These are phyloP conservation scores for Eristalinus sepulchralis DNA, from an alignment of 2,888 invertebrate genomes.

Conservation along the genomic window DNA sequence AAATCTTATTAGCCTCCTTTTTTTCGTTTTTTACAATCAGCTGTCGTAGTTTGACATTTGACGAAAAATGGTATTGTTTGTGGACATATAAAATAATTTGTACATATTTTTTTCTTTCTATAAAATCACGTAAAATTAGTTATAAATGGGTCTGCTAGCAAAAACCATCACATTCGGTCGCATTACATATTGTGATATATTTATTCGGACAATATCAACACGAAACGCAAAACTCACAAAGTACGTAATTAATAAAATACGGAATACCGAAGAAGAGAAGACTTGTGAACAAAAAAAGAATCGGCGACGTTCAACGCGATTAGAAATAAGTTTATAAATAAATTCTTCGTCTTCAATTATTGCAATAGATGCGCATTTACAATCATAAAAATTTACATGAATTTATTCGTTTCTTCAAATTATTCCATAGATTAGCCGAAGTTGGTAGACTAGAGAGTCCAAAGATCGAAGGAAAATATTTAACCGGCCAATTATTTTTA, in stretches of 20 bases:
- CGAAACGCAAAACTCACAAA: conserved; percentile 64
- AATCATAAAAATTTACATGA: neutral
- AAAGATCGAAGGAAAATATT: conserved; percentile 93
- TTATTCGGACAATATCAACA: conserved; percentile 64
- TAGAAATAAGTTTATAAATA: conserved; percentile 41
- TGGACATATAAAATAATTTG: conserved; percentile 36
- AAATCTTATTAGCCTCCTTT: neutral
- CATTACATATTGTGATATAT: conserved; percentile 67
- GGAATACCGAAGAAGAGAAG: neutral
- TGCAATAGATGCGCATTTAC: conserved; percentile 38
- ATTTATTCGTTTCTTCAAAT: conserved; percentile 43
- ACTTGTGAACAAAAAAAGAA: neutral
- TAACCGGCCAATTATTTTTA: conserved; percentile 96
- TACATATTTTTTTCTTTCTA: conserved; percentile 32
- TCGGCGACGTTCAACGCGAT: neutral
- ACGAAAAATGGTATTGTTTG: conserved; percentile 58
- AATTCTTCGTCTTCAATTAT: conserved; percentile 15
- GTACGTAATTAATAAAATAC: conserved; percentile 46
- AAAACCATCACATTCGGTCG: conserved; percentile 52
- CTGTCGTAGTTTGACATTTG: conserved; percentile 22
- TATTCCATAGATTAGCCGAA: conserved; percentile 89
- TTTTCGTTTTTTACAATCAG: neutral
- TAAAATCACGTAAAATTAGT: conserved; percentile 45
- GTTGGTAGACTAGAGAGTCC: conserved; percentile 95
- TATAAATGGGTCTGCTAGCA: conserved; percentile 56